Conservation (phyloP, 2,888 invertebrate species). For the Crocallis elinguaria region DNA sequence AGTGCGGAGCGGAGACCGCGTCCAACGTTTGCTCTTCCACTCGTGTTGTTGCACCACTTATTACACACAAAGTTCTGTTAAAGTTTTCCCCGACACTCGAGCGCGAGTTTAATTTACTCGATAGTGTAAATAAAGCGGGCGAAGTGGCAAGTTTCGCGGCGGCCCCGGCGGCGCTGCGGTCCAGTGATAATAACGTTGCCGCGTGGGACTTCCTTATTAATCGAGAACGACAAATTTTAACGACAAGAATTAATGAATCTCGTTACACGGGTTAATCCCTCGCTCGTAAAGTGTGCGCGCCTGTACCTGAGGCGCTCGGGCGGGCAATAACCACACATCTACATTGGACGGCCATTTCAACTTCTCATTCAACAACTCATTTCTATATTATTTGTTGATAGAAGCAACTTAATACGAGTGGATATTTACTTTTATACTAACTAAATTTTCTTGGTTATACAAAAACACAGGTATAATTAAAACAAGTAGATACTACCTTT, state of each 20-base stretch:
- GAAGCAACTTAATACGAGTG: background rate
- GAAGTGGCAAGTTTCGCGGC: slow-evolving; percentile 80
- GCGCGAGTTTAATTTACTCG: slow-evolving; percentile 85
- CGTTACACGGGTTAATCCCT: slow-evolving; percentile 85
- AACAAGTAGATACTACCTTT: no score
- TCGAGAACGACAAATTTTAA: slow-evolving; percentile 86
- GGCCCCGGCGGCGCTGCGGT: slow-evolving; percentile 74
- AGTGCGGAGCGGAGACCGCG: slow-evolving; percentile 81
- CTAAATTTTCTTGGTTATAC: no score
- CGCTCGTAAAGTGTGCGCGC: slow-evolving; percentile 82
- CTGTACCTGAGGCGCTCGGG: slow-evolving; percentile 77
- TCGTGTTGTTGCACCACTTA: slow-evolving; percentile 85
- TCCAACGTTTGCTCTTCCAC: slow-evolving; percentile 85
- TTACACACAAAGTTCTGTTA: slow-evolving; percentile 85
- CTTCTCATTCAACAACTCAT: no score
- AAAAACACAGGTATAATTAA: no score
- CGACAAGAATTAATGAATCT: slow-evolving; percentile 86
- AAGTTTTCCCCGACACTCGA: slow-evolving; percentile 83
- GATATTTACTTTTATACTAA: background rate
- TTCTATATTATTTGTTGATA: slow-evolving; percentile 7
- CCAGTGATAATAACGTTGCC: slow-evolving; percentile 82
- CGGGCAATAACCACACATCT: slow-evolving; percentile 55
- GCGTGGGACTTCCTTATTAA: slow-evolving; percentile 83
- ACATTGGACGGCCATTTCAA: slow-evolving; percentile 40
- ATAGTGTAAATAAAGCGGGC: slow-evolving; percentile 85